Evolutionary conservation across 2,888 invertebrate species (phyloP).

Genomic region (Rhyacophila evoluta): DNA sequence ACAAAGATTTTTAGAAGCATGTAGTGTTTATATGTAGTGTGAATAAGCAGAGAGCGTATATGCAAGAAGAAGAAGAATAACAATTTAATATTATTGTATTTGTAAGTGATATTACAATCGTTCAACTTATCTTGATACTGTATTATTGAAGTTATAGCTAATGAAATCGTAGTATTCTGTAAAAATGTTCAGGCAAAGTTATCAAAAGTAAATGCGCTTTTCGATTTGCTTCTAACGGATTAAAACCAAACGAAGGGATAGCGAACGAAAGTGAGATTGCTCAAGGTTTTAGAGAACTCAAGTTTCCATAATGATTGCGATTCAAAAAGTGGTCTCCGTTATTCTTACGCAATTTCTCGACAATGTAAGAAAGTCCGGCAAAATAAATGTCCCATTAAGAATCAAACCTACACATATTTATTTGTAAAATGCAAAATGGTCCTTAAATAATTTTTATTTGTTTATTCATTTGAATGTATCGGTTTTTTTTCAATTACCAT

Average conservation of each 20-base stretch:
- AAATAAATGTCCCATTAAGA: too few relatives aligned
- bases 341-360: not conserved
- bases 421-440: too few relatives aligned
- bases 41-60: too few relatives aligned
- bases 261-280: slow-evolving; percentile 8
- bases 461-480: too few relatives aligned
- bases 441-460: too few relatives aligned
- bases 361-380: not conserved
- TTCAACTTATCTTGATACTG: not conserved
- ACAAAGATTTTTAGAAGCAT: too few relatives aligned
- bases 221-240: slow-evolving; percentile 12
- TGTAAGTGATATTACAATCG: too few relatives aligned
- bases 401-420: too few relatives aligned
- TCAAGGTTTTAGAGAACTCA: slow-evolving; percentile 19
- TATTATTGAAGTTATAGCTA: not conserved
- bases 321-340: slow-evolving; percentile 9
- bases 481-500: too few relatives aligned
- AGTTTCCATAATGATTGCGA: slow-evolving; percentile 3
- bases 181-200: not conserved
- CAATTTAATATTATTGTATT: too few relatives aligned
- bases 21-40: too few relatives aligned
- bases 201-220: slow-evolving; percentile 8
- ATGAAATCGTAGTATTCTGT: not conserved
- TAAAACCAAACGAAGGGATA: slow-evolving; percentile 5
- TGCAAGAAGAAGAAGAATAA: too few relatives aligned